Evolutionary conservation across 2,113 vertebrate species (phyloP).

Genomic region (Rhynchomys soricoides): DNA sequence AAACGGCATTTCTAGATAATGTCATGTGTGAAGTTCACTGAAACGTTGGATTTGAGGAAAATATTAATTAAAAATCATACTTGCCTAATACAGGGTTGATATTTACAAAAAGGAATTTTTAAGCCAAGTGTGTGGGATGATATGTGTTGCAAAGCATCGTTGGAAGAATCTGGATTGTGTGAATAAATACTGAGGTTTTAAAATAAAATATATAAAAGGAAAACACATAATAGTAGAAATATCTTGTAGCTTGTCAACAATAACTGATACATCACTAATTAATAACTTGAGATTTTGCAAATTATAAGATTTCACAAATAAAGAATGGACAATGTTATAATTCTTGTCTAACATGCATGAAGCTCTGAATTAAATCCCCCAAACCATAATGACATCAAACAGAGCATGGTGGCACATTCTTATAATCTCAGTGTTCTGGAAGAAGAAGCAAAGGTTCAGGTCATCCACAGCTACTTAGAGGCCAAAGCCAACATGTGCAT

Average conservation of each 20-base stretch:
- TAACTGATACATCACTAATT: background rate
- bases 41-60: slow-evolving; percentile 69
- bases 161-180: background rate
- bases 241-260: slow-evolving; percentile 47
- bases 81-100: slow-evolving; percentile 42
- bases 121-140: slow-evolving; percentile 7
- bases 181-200: background rate
- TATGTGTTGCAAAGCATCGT: background rate
- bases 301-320: slow-evolving; percentile 54
- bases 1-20: slow-evolving; percentile 80
- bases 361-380: background rate
- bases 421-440: background rate
- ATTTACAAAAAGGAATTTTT: slow-evolving; percentile 70
- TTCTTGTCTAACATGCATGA: background rate
- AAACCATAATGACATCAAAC: background rate
- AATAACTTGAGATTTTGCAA: slow-evolving; percentile 48
- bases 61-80: slow-evolving; percentile 68
- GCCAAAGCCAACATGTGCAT: background rate
- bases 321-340: background rate
- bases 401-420: no score
- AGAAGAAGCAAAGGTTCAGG: background rate
- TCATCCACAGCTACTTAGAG: no score
- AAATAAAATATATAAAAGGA: background rate
- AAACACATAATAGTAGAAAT: background rate
- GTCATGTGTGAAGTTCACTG: slow-evolving; percentile 72